Conservation (phyloP, 2,797 vertebrate species). For the Bradypodion ventrale region DNA sequence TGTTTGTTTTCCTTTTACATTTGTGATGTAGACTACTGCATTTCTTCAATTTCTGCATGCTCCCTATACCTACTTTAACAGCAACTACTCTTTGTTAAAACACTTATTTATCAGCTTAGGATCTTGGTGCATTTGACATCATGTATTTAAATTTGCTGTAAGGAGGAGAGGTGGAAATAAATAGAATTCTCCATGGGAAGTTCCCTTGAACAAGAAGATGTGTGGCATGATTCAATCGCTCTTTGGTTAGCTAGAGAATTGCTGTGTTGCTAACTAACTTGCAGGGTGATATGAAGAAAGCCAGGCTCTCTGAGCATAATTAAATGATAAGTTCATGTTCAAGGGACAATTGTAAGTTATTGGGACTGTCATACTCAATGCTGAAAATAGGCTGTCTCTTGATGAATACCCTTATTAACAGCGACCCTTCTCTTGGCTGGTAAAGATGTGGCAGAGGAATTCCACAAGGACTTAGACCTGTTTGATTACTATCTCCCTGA, state of each 20-base stretch:
- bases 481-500: constrained; percentile 67
- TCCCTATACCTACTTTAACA: constrained; percentile 30
- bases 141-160: constrained; percentile 47
- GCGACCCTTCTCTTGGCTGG: constrained; percentile 78
- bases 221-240: constrained; percentile 69
- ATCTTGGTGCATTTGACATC: constrained; percentile 42
- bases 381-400: constrained; percentile 80
- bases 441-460: constrained; percentile 73
- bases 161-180: constrained; percentile 51
- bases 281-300: constrained; percentile 83
- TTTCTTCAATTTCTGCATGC: constrained; percentile 30
- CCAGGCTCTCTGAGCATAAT: constrained; percentile 83
- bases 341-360: constrained; percentile 83
- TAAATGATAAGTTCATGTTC: constrained; percentile 95
- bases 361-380: constrained; percentile 74
- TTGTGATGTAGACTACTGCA: constrained; percentile 34
- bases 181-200: constrained; percentile 39
- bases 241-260: constrained; percentile 75
- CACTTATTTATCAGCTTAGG: constrained; percentile 41
- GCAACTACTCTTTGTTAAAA: constrained; percentile 14
- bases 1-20: constrained; percentile 30
- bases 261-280: constrained; percentile 86
- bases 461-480: constrained; percentile 62
- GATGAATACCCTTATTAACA: constrained; percentile 93
- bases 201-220: constrained; percentile 51